Evolutionary conservation across 2,888 invertebrate species (phyloP), one percentile per base, ranked within the genome.

Genomic region (Drosophila barbarae): DNA sequence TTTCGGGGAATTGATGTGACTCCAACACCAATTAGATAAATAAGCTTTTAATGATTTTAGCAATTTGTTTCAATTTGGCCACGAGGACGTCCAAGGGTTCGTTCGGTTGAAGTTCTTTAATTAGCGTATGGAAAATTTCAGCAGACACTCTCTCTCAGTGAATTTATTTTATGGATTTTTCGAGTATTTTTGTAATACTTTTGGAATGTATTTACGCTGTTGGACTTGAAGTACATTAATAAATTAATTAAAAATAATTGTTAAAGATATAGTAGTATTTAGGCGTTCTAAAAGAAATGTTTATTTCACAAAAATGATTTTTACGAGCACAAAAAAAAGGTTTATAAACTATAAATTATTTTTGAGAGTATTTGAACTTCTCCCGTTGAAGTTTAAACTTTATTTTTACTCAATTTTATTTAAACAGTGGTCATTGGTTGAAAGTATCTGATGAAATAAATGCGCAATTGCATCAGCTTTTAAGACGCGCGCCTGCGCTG

Each of bases 401-500:
- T 0, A 28, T 30, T 30, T 13, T 18, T 30, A 46, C 5, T 8
- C 13, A 21, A 3, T 30, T 47, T 30, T 32, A 32, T 47, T 47
- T 18, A 47, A 47, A 55, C 55, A 55, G 53, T 55, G 55, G 35
- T 21, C 12, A 35, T 36, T 55, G 35, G 53, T 4, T 53, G 18
- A 8, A 9, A 36, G n/a, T 13, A 12, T 80, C 84, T 81, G 85
- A 81, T 77, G 85, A 76, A 81, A 81, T 71, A 70, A 69, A 53
- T 15, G 44, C 41, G 6, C 44, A 77, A 65, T 85, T 85, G 77
- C 81, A 76, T 81, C 85, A 81, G 81, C 71, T 72, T 84, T 71
- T 23, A 38, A 65, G n/a, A 36, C 54, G 65, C 61, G 71, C 73
- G 71, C 71, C 59, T 56, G 77, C 71, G 77, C 83, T 65, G 51